Evolutionary conservation across 2,113 vertebrate genomes (phyloP).

Genomic region (Atherinomorus stipes): DNA sequence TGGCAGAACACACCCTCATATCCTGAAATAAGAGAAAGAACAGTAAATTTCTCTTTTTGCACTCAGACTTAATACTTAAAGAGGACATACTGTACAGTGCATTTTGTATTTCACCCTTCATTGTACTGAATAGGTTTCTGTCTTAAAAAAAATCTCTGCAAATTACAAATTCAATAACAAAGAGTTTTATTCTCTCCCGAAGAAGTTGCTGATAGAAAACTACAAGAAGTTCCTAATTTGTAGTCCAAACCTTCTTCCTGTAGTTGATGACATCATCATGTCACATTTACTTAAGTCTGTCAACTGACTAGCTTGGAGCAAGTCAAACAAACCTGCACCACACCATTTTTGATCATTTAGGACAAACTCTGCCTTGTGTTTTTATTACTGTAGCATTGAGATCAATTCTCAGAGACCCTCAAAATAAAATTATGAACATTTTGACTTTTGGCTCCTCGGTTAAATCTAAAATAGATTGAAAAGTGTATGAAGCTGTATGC

Average conservation of each 20-base stretch:
- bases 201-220: too few relatives aligned
- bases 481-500: not conserved
- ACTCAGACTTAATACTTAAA: not conserved
- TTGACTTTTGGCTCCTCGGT: not conserved
- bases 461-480: not conserved
- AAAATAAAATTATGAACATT: too few relatives aligned
- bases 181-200: not conserved
- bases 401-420: too few relatives aligned
- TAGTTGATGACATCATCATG: too few relatives aligned
- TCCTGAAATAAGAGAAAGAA: constrained; percentile 78
- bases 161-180: not conserved
- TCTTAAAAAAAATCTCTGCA: too few relatives aligned
- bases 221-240: too few relatives aligned
- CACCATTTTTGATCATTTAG: not conserved
- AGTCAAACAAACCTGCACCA: not conserved
- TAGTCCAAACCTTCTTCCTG: too few relatives aligned
- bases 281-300: too few relatives aligned
- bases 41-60: not conserved
- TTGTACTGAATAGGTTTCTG: not conserved
- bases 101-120: not conserved
- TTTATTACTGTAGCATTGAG: too few relatives aligned
- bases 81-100: not conserved
- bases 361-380: not conserved
- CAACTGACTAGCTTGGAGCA: too few relatives aligned
- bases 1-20: constrained; percentile 95